A percentile compares a stretch with the other conserved stretches of the same genome.
phyloP scores from a whole-genome alignment of 1,140 invertebrate genomes.

The Lordiphosa clarofinis region DNA sequence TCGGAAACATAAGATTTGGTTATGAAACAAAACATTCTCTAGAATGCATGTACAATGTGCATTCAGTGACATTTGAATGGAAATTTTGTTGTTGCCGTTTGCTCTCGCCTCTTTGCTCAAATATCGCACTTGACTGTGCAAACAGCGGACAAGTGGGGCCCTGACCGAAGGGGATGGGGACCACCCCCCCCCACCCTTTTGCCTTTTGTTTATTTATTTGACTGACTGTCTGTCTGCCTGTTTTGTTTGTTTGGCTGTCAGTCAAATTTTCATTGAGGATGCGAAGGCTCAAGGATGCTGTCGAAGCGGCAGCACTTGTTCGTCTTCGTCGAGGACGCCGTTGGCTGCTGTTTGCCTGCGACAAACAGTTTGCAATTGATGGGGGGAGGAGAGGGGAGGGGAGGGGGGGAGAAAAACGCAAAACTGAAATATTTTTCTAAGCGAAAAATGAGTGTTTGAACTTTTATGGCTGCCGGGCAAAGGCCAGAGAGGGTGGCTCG shows the following conservation, averaged over 20 bases:
- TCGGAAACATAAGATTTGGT: no score
- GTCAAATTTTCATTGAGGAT: slow-evolving; percentile 36
- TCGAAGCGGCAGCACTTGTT: slow-evolving; percentile 47
- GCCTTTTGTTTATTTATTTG: slow-evolving; percentile 65
- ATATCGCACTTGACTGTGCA: slow-evolving; percentile 72
- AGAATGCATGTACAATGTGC: no score
- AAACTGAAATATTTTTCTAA: slow-evolving; percentile 59
- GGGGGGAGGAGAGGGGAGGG: neutral
- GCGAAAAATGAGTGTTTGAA: slow-evolving; percentile 78
- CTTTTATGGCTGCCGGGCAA: slow-evolving; percentile 64
- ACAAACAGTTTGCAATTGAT: slow-evolving; percentile 37
- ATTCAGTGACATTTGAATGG: no score
- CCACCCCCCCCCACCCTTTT: neutral
- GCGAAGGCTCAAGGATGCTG: slow-evolving; percentile 47
- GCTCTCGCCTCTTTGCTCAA: slow-evolving; percentile 10
- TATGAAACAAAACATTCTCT: no score
- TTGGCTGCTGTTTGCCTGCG: slow-evolving; percentile 49
- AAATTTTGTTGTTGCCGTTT: no score
- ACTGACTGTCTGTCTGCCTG: slow-evolving; percentile 5
- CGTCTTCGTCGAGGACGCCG: slow-evolving; percentile 37
- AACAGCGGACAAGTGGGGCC: slow-evolving; percentile 48
- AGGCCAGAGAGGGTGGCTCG: slow-evolving; percentile 1
- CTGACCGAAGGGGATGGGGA: slow-evolving; percentile 12
- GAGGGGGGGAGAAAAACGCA: slow-evolving; percentile 4
- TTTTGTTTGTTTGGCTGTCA: slow-evolving; percentile 64